Base-by-base conservation (phyloP, 2,888 invertebrate species). In the Fabriciana adippe region DNA sequence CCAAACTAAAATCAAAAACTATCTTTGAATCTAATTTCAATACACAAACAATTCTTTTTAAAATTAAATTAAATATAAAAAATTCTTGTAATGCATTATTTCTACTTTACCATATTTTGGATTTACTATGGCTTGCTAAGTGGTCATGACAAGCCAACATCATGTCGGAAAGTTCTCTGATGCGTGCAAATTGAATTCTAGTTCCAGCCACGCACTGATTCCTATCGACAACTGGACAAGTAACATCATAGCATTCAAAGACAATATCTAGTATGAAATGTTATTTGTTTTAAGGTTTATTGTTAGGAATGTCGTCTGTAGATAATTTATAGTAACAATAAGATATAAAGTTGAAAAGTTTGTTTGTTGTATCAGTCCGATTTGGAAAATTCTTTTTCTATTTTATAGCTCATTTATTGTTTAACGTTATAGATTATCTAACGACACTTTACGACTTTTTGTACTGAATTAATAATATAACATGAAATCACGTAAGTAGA, bases 111-210 rank as follows among this genome's bases (percentile, higher is more conserved):
- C 70, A 75, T 74, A 76, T 68, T 76, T 77, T 76, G 75, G 77
- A 78, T 73, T 71, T 16, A 35, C 35, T 18, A 70, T 65, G 66
- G 60, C 55, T 47, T 66, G 66, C 78, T 83, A 81, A 84, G 81
- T 88, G 87, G 74, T 78, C 83, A 78, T 88, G 87, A 87, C 88
- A 85, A 80, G 77, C 79, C 80, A 79, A 81, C 80, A 84, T 68
- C 59, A 79, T 78, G 81, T 71, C 79, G 75, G 76, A 69, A 74
- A 64, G 73, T 79, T 81, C 85, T 81, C 74, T 78, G 82, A 79
- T 75, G 85, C 84, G 83, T 78, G 82, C 80, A 86, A 89, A 90
- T 89, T 84, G 86, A 87, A 84, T 88, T 86, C 85, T 83, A 81
- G 83, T 81, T 80, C 78, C 79, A 61, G 82, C 83, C 80, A 74